phyloP scores from a whole-genome alignment of 2,797 vertebrate genomes.

The Momotus momota region DNA sequence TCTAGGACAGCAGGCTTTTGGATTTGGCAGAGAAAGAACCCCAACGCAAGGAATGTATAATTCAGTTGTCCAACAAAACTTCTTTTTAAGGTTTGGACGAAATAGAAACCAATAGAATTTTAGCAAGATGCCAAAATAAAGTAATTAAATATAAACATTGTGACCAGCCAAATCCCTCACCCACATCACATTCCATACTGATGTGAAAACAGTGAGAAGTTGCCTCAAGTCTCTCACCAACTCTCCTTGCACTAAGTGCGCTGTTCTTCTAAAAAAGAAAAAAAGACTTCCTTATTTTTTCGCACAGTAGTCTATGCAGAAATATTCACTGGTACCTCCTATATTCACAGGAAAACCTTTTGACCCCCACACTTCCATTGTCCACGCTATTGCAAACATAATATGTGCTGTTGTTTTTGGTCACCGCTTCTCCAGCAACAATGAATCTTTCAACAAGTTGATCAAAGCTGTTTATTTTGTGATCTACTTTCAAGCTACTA shows the following conservation, averaged over 20 bases:
- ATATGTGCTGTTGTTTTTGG: slow-evolving; percentile 58
- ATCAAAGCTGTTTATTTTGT: slow-evolving; percentile 63
- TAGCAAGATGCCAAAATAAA: slow-evolving; percentile 33
- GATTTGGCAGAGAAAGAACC: slow-evolving; percentile 3
- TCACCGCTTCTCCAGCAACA: slow-evolving; percentile 32
- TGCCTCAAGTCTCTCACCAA: not conserved
- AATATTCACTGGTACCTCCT: not conserved
- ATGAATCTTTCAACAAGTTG: slow-evolving; percentile 63
- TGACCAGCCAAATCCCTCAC: slow-evolving; percentile 8
- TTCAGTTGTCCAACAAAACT: not conserved
- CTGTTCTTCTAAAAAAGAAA: too few species aligned
- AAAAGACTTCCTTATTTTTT: not conserved
- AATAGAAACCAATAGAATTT: slow-evolving; percentile 30
- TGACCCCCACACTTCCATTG: not conserved
- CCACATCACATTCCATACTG: not conserved
- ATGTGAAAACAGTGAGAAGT: not conserved
- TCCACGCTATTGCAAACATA: slow-evolving; percentile 33
- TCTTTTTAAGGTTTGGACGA: slow-evolving; percentile 8
- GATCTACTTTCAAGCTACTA: slow-evolving; percentile 62
- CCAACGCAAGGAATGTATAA: not conserved
- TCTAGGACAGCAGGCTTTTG: slow-evolving; percentile 2
- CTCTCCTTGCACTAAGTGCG: not conserved
- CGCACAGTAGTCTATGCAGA: not conserved
- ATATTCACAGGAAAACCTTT: slow-evolving; percentile 48
- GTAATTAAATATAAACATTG: slow-evolving; percentile 28